Conservation (phyloP, 2,888 invertebrate species). For the Chrysolina haemoptera region DNA sequence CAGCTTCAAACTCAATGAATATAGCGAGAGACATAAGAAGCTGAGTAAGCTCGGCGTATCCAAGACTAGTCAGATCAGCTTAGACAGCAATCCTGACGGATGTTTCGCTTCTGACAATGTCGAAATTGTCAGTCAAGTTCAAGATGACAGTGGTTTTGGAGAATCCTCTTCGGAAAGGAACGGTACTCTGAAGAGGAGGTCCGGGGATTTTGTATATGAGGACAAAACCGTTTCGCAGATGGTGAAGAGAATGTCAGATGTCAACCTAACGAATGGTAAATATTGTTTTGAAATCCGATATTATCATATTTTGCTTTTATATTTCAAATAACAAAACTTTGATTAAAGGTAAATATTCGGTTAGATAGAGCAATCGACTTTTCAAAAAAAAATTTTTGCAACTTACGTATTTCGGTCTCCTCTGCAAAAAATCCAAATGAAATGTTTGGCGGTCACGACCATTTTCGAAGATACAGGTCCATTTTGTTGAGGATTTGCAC, state of each 20-base stretch:
- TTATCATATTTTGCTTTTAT: neutral
- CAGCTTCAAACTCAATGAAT: conserved; percentile 68
- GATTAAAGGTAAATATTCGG: too few relatives aligned
- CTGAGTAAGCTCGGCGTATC: conserved; percentile 68
- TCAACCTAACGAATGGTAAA: conserved; percentile 52
- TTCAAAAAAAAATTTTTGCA: too few relatives aligned
- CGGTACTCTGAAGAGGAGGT: conserved; percentile 49
- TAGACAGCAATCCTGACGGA: conserved; percentile 63
- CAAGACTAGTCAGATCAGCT: conserved; percentile 68
- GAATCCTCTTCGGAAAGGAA: conserved; percentile 40
- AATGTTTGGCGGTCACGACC: too few relatives aligned
- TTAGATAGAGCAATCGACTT: neutral
- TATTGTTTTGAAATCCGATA: neutral
- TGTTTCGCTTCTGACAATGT: conserved; percentile 62
- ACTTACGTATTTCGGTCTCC: neutral
- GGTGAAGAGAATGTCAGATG: conserved; percentile 56
- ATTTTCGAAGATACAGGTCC: too few relatives aligned
- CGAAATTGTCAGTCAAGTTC: conserved; percentile 58
- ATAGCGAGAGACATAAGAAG: conserved; percentile 63
- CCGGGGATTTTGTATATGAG: conserved; percentile 42
- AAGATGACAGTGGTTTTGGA: conserved; percentile 45
- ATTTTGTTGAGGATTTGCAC: too few relatives aligned
- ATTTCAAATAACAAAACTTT: neutral
- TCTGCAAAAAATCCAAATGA: too few relatives aligned
- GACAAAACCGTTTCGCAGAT: conserved; percentile 43